Conservation (phyloP, 2,888 invertebrate species). For the Amphiduros pacificus region DNA sequence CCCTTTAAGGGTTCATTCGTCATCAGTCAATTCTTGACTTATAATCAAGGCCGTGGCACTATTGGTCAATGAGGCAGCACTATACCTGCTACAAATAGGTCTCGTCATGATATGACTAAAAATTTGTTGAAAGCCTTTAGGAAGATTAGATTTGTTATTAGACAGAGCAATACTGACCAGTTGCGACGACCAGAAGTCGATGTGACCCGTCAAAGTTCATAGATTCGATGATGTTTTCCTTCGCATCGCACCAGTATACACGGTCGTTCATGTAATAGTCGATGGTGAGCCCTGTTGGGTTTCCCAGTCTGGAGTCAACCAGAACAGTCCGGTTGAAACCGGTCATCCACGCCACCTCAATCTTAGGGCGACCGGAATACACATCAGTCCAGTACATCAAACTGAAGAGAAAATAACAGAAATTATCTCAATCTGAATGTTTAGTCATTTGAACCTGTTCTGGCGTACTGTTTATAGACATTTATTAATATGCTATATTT, state of each 20-base stretch:
- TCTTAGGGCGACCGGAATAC: conserved; percentile 81
- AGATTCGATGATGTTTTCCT: conserved; percentile 62
- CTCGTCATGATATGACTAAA: too few relatives aligned
- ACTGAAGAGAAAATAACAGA: conserved; percentile 62
- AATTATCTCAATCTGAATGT: too few relatives aligned
- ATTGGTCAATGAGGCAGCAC: too few relatives aligned
- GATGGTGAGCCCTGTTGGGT: conserved; percentile 84
- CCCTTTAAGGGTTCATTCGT: too few relatives aligned
- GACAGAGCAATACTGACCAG: conserved; percentile 27
- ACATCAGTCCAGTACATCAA: conserved; percentile 91
- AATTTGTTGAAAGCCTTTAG: too few relatives aligned
- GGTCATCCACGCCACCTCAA: conserved; percentile 96
- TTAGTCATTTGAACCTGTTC: too few relatives aligned
- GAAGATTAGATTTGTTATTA: too few relatives aligned
- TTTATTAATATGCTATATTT: too few relatives aligned
- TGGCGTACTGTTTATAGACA: too few relatives aligned
- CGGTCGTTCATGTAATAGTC: conserved; percentile 77
- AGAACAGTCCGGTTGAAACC: conserved; percentile 81
- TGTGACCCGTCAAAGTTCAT: conserved; percentile 53
- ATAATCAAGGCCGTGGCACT: too few relatives aligned
- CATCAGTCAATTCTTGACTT: too few relatives aligned
- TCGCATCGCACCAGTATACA: conserved; percentile 94
- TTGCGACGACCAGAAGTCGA: conserved; percentile 38
- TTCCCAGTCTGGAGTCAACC: conserved; percentile 72
- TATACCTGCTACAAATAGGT: too few relatives aligned